Evolutionary conservation across 1,140 invertebrate genomes (phyloP).

Genomic region (Pogonomyrmex barbatus): DNA sequence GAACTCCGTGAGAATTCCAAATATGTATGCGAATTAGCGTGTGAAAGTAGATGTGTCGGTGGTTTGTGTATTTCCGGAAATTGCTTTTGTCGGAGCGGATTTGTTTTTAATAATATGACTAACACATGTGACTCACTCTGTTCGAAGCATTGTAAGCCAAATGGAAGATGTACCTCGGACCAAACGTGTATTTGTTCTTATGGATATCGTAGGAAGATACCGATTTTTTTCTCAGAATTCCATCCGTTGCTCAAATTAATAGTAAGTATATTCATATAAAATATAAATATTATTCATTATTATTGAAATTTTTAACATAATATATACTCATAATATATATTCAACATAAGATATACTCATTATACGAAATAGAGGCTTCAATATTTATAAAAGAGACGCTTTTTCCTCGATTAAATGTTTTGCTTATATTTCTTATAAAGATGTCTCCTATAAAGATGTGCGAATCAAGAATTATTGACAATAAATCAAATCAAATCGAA

Average conservation of each 20-base stretch:
- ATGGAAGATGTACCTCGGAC: too few species aligned
- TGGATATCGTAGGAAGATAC: too few species aligned
- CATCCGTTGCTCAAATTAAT: too few species aligned
- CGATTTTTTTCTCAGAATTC: too few species aligned
- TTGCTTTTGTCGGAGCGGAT: slow-evolving; percentile 20
- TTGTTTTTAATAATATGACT: background rate
- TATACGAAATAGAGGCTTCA: background rate
- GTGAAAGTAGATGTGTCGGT: slow-evolving; percentile 58
- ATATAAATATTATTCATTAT: background rate
- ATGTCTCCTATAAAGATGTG: too few species aligned
- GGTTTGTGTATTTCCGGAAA: slow-evolving; percentile 61
- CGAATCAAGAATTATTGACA: too few species aligned
- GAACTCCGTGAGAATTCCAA: background rate
- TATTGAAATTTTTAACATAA: background rate
- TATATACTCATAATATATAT: background rate
- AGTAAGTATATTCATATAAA: slow-evolving; percentile 9
- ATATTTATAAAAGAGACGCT: background rate
- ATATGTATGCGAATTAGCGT: slow-evolving; percentile 67
- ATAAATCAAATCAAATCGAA: too few species aligned
- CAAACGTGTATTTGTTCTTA: too few species aligned
- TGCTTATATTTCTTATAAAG: too few species aligned
- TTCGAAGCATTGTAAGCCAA: too few species aligned
- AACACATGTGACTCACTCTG: too few species aligned
- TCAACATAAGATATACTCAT: background rate
- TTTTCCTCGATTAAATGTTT: background rate